A percentile compares a stretch with the other conserved stretches of the same genome.
Evolutionary conservation across 2,888 invertebrate species (phyloP).

Genomic region (Axea sp.): DNA sequence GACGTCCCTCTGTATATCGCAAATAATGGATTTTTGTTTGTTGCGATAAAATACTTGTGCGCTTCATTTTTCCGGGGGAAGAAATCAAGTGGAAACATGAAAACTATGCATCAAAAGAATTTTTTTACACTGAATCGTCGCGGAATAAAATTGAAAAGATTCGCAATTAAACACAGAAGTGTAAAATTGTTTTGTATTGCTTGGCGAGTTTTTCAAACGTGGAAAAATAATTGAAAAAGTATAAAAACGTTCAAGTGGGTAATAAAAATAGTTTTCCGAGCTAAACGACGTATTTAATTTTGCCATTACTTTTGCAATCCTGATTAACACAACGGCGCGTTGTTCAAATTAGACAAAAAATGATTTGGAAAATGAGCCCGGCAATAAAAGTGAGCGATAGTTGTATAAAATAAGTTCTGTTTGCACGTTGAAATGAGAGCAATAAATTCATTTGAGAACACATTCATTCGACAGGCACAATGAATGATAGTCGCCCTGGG

Average conservation of each 20-base stretch:
- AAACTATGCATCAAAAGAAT: background rate
- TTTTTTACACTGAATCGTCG: too few species aligned
- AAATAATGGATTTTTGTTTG: slow-evolving; percentile 44
- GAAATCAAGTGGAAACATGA: background rate
- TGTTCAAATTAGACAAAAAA: slow-evolving; percentile 41
- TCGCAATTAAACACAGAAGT: too few species aligned
- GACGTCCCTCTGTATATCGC: slow-evolving; percentile 17
- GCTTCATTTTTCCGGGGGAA: background rate
- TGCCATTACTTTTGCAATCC: too few species aligned
- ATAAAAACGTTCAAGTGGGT: background rate
- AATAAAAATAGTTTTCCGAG: too few species aligned
- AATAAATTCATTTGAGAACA: slow-evolving; percentile 59
- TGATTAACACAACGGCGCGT: slow-evolving; percentile 25
- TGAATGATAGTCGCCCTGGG: slow-evolving; percentile 60
- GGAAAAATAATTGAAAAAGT: background rate
- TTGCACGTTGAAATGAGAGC: slow-evolving; percentile 60
- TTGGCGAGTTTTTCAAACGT: too few species aligned
- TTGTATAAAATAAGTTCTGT: slow-evolving; percentile 57
- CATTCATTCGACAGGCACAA: slow-evolving; percentile 59
- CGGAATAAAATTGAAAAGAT: too few species aligned
- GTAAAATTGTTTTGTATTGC: too few species aligned
- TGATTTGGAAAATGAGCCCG: slow-evolving; percentile 41
- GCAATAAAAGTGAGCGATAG: slow-evolving; percentile 51
- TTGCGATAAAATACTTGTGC: slow-evolving; percentile 20
- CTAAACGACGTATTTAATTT: too few species aligned